Evolutionary conservation across 2,888 invertebrate genomes (phyloP).

Genomic region (Gibbula magus): DNA sequence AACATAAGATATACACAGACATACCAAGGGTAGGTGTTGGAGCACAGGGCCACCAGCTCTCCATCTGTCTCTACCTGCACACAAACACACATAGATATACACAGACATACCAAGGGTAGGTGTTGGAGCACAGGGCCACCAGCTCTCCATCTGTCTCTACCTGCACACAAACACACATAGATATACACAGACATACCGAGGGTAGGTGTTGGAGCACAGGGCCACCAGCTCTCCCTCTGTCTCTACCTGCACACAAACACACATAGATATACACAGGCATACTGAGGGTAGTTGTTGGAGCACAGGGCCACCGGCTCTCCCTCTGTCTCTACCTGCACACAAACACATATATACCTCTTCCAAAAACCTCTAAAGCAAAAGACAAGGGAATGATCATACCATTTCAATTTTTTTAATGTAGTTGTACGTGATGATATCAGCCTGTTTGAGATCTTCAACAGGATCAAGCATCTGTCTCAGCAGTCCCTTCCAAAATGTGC

Average conservation of each 20-base stretch:
- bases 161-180: conserved; percentile 42
- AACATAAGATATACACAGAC: too few species aligned
- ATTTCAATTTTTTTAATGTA: conserved; percentile 74
- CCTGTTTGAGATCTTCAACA: conserved; percentile 70
- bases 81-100: conserved; percentile 50
- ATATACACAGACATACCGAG: background rate
- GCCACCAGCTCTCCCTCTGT: background rate
- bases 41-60: too few species aligned
- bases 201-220: background rate
- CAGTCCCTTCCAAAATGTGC: conserved; percentile 72
- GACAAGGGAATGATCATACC: conserved; percentile 49
- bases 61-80: too few species aligned
- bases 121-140: conserved; percentile 66
- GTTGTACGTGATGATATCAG: conserved; percentile 72
- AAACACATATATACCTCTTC: too few species aligned
- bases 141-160: conserved; percentile 71
- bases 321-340: background rate
- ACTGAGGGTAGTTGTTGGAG: background rate
- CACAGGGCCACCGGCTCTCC: background rate
- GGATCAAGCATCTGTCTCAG: conserved; percentile 68
- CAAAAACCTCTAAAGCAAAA: too few species aligned
- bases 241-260: conserved; percentile 61
- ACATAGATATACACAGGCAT: background rate
- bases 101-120: conserved; percentile 67
- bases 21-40: too few species aligned